A percentile compares a stretch with the other conserved stretches of the same genome.
Conservation (phyloP, 1,140 invertebrate species). For the Papilio glaucus region DNA sequence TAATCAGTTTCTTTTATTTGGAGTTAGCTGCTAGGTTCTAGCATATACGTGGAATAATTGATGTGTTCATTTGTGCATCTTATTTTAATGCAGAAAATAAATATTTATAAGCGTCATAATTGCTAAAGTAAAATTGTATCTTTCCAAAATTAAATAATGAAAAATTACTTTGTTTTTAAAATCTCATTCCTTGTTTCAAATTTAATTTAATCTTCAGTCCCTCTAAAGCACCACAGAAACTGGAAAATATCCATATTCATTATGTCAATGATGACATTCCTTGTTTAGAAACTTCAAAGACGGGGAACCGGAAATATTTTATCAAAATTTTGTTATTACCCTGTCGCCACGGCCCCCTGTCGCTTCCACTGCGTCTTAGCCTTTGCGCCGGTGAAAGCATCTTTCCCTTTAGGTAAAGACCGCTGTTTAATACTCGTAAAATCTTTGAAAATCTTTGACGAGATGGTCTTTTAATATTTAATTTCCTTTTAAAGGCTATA, state of each 20-base stretch:
- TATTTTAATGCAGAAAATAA: too few species aligned
- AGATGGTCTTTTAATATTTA: constrained; percentile 80
- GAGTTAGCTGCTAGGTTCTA: too few species aligned
- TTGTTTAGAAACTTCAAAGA: constrained; percentile 46
- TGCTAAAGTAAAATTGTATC: constrained; percentile 40
- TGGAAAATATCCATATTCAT: constrained; percentile 38
- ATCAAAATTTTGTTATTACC: constrained; percentile 76
- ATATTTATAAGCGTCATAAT: too few species aligned
- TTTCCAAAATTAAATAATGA: constrained; percentile 34
- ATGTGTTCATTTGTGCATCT: too few species aligned
- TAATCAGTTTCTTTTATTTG: too few species aligned
- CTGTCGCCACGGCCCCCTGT: constrained; percentile 53
- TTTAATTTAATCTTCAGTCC: constrained; percentile 19
- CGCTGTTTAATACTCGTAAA: constrained; percentile 71
- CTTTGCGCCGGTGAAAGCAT: constrained; percentile 46
- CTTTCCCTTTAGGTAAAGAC: constrained; percentile 58
- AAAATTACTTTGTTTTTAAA: constrained; percentile 33
- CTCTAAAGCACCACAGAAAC: constrained; percentile 29
- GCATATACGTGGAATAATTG: too few species aligned
- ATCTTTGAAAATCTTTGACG: constrained; percentile 70
- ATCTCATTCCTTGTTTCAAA: constrained; percentile 29
- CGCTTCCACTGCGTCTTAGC: constrained; percentile 44
- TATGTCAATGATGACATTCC: constrained; percentile 38
- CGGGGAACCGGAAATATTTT: constrained; percentile 63
- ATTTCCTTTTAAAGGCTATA: constrained; percentile 68